Percentiles rank a stretch among this genome's conserved stretches.
Evolutionary conservation across 2,888 invertebrate genomes (phyloP).

Genomic region (Stegana nigrithorax): DNA sequence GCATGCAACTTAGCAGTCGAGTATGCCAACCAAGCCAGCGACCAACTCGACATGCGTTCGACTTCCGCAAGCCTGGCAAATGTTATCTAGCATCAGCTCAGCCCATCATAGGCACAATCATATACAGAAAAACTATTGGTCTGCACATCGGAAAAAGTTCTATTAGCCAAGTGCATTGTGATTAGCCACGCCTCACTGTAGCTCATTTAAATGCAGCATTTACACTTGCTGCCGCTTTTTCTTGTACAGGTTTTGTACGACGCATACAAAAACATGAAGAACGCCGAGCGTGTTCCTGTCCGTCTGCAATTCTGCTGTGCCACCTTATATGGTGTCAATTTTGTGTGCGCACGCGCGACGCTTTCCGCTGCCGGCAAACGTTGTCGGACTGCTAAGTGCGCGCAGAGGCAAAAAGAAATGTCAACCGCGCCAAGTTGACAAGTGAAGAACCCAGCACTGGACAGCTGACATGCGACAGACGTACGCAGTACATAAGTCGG

Average conservation of each 20-base stretch:
- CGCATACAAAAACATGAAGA: background rate
- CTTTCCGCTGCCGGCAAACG: background rate
- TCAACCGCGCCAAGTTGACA: background rate
- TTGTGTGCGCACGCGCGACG: constrained; percentile 1
- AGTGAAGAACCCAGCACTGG: too few species aligned
- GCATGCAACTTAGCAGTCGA: too few species aligned
- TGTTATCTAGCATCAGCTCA: too few species aligned
- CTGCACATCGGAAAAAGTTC: too few species aligned
- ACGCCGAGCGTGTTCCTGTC: too few species aligned
- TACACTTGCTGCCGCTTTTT: background rate
- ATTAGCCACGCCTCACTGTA: background rate
- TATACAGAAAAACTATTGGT: too few species aligned
- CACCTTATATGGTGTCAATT: constrained; percentile 11
- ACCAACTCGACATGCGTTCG: background rate
- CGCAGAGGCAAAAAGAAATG: background rate
- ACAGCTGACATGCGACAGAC: too few species aligned
- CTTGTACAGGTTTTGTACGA: background rate
- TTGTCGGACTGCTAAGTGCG: constrained; percentile 5
- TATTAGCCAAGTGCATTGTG: constrained; percentile 1
- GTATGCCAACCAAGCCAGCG: too few species aligned
- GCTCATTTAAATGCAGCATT: constrained; percentile 3
- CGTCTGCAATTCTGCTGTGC: too few species aligned
- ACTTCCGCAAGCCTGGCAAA: too few species aligned
- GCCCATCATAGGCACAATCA: too few species aligned
- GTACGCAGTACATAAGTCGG: background rate